Conservation (phyloP, 2,113 vertebrate genomes). For the Petrocephalus zakoni region DNA sequence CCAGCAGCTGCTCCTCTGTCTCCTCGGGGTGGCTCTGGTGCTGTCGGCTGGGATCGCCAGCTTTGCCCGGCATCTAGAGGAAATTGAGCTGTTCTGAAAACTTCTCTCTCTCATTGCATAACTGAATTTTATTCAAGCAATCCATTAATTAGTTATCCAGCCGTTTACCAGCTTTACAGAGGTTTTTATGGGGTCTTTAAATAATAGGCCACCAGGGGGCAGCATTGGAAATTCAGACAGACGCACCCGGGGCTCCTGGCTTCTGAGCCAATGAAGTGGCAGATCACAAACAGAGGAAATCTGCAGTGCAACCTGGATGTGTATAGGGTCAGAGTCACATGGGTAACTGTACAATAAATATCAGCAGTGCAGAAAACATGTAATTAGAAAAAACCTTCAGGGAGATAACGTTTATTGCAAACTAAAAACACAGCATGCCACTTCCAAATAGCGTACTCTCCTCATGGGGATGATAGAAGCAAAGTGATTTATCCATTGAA, state of each 20-base stretch:
- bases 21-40: constrained; percentile 84
- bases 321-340: background rate
- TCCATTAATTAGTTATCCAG: background rate
- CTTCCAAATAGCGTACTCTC: no score
- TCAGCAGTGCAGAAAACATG: background rate
- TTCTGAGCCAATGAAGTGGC: background rate
- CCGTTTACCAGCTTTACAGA: background rate
- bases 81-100: background rate
- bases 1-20: constrained; percentile 78
- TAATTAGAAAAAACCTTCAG: background rate
- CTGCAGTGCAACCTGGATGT: background rate
- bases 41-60: constrained; percentile 66
- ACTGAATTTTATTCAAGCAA: background rate
- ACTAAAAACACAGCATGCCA: background rate
- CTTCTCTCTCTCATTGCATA: background rate
- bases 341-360: background rate
- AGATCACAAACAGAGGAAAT: background rate
- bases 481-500: background rate
- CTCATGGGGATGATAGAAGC: background rate
- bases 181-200: background rate
- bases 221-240: background rate
- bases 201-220: background rate
- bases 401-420: background rate
- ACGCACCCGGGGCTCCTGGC: background rate
- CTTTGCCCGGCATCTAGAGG: constrained; percentile 71